Conservation (phyloP, 2,888 invertebrate genomes). For the Conomelus anceps region DNA sequence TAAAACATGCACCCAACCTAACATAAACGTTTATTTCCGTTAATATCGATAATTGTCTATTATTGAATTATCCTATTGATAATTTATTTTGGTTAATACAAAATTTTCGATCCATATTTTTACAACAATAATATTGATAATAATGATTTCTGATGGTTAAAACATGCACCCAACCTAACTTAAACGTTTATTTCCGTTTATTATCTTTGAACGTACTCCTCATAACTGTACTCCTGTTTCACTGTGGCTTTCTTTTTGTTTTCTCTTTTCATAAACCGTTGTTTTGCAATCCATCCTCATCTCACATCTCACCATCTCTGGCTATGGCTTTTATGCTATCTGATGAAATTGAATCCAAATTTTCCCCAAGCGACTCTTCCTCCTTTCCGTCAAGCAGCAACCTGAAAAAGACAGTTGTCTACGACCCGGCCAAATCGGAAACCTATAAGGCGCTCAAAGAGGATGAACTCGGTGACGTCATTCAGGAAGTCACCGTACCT, state of each 20-base stretch:
- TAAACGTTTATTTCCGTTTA: too few species aligned
- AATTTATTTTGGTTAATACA: too few species aligned
- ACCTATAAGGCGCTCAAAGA: conserved; percentile 82
- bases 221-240: not conserved
- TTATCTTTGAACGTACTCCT: too few species aligned
- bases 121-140: too few species aligned
- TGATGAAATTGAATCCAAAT: not conserved
- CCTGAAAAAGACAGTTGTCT: conserved; percentile 61
- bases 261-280: not conserved
- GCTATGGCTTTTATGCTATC: not conserved
- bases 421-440: conserved; percentile 84
- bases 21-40: too few species aligned
- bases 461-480: conserved; percentile 56
- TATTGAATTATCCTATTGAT: too few species aligned
- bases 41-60: too few species aligned
- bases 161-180: too few species aligned
- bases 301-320: not conserved
- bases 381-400: conserved; percentile 41
- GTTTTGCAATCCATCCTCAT: too few species aligned
- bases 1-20: too few species aligned
- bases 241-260: not conserved
- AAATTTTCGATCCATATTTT: too few species aligned
- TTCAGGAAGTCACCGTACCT: conserved; percentile 66
- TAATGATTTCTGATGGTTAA: too few species aligned
- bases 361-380: not conserved